Conservation (phyloP, 2,888 invertebrate species). For the Scaptodrosophila latifasciaeformis region DNA sequence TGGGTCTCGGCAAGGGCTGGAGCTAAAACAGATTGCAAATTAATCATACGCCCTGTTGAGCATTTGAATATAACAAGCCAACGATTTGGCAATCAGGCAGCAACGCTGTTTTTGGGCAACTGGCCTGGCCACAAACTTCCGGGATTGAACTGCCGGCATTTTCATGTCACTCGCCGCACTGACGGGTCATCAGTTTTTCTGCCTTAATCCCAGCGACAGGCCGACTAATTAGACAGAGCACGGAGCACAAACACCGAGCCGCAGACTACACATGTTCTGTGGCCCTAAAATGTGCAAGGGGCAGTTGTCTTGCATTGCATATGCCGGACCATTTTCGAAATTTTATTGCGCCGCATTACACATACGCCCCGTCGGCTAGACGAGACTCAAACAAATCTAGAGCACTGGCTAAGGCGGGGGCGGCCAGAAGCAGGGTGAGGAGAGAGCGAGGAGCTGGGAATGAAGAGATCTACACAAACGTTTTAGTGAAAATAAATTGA, state of each 20-base stretch:
- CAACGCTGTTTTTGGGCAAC: too few relatives aligned
- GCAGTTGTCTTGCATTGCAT: neutral
- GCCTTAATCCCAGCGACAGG: slow-evolving; percentile 13
- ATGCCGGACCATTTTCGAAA: neutral
- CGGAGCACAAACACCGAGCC: too few relatives aligned
- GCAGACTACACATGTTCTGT: too few relatives aligned
- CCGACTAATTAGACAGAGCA: slow-evolving; percentile 56
- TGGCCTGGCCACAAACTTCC: too few relatives aligned
- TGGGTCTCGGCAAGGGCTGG: slow-evolving; percentile 25
- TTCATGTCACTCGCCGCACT: neutral
- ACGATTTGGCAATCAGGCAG: slow-evolving; percentile 48
- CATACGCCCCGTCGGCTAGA: slow-evolving; percentile 30
- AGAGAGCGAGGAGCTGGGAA: neutral
- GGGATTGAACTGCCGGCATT: slow-evolving; percentile 25
- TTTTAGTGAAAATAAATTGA: slow-evolving; percentile 65
- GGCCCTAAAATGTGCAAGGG: too few relatives aligned
- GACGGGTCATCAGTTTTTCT: neutral
- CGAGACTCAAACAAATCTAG: slow-evolving; percentile 19
- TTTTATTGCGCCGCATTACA: slow-evolving; percentile 11
- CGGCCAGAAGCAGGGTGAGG: neutral
- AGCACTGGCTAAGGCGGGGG: neutral
- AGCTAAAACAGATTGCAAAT: slow-evolving; percentile 32
- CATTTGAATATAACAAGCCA: slow-evolving; percentile 17
- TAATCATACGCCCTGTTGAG: slow-evolving; percentile 57
- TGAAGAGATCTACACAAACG: slow-evolving; percentile 31